phyloP scores from a whole-genome alignment of 2,888 invertebrate species.

The Dioctria rufipes region DNA sequence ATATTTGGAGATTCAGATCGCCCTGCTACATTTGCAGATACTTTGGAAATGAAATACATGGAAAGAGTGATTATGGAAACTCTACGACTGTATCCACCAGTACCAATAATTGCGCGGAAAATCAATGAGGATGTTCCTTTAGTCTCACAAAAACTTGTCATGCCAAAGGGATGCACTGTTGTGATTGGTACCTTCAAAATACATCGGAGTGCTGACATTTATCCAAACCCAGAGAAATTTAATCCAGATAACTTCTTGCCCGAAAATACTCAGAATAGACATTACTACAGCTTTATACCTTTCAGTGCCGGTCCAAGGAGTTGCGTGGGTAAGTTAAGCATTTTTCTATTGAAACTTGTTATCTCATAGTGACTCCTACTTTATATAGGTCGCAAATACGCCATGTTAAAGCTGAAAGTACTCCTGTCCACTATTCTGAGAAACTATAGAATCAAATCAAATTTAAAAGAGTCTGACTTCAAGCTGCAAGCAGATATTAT shows the following conservation, averaged over 20 bases:
- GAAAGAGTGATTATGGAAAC: conserved; percentile 86
- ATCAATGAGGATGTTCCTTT: conserved; percentile 78
- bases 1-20: conserved; percentile 86
- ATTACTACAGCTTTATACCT: conserved; percentile 85
- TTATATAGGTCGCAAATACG: conserved; percentile 80
- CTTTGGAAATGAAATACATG: conserved; percentile 85
- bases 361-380: not conserved
- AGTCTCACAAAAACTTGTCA: conserved; percentile 76
- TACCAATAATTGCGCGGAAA: conserved; percentile 83
- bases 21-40: conserved; percentile 83
- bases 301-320: conserved; percentile 87
- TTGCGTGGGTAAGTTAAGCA: conserved; percentile 76
- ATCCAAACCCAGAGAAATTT: conserved; percentile 80
- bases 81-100: conserved; percentile 84
- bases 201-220: conserved; percentile 79
- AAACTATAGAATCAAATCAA: conserved; percentile 78
- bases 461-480: conserved; percentile 78
- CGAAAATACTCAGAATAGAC: conserved; percentile 81
- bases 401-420: conserved; percentile 84
- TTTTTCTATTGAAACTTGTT: not conserved
- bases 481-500: conserved; percentile 82
- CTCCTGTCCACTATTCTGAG: conserved; percentile 81
- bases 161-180: conserved; percentile 82
- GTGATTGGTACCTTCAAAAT: conserved; percentile 78
- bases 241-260: conserved; percentile 87